Conservation (phyloP, 2,888 invertebrate species). For the Aricia artaxerxes region DNA sequence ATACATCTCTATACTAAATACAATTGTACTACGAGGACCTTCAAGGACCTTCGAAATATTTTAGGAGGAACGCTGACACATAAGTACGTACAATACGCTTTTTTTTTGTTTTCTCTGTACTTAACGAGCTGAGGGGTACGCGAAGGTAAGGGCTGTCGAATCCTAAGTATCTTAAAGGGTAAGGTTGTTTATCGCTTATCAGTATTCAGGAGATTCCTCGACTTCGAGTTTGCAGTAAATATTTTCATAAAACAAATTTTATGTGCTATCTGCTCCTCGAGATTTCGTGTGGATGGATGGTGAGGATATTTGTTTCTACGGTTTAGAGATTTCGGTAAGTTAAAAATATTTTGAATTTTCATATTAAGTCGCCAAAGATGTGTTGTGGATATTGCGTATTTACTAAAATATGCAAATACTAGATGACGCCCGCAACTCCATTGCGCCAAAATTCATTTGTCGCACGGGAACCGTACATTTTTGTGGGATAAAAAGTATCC, state of each 20-base stretch:
- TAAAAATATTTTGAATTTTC: not conserved
- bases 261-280: not conserved
- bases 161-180: not conserved
- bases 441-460: too few relatives aligned
- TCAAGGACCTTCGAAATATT: not conserved
- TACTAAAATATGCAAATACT: not conserved
- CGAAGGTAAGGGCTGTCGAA: not conserved
- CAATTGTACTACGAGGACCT: too few relatives aligned
- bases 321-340: not conserved
- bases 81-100: conserved; percentile 6
- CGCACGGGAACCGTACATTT: too few relatives aligned
- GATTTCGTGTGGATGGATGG: not conserved
- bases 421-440: too few relatives aligned
- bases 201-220: conserved; percentile 19
- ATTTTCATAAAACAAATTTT: conserved; percentile 21
- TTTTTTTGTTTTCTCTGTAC: not conserved
- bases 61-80: not conserved
- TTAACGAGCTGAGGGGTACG: not conserved
- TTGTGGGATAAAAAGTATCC: too few relatives aligned
- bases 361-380: too few relatives aligned
- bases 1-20: too few relatives aligned
- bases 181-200: conserved; percentile 18
- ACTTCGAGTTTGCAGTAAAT: conserved; percentile 13
- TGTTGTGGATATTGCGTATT: too few relatives aligned
- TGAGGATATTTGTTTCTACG: not conserved